Base-by-base conservation (phyloP, 2,888 invertebrate genomes). In the Digitonthophagus gazella region DNA sequence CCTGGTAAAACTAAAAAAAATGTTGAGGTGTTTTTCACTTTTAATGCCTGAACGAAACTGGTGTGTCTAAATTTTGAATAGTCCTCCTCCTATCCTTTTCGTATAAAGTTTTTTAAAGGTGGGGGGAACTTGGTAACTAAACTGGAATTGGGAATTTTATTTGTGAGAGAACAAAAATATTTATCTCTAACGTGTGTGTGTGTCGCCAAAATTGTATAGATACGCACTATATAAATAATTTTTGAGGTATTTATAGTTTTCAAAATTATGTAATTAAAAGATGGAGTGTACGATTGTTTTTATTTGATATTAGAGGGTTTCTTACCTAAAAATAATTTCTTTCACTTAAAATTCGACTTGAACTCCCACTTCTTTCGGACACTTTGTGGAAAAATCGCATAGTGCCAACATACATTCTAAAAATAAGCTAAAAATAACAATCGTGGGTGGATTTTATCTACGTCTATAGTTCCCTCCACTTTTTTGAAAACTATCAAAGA, bases 361-460 rank as follows among this genome's bases (percentile, higher is more conserved):
- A 58, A 20, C 58, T 58, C 20, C 20, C 58, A 58, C 58, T 58
- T 58, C 58, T 58, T 58, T 58, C 16, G 20, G 58, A 58, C n/a
- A 58, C 20, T 56, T 56, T 44, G 28, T 44, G 28, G 28, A 44
- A 44, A 44, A 44, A 44, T 44, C 28, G 28, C 8, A 44, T 44
- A 44, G 28, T 44, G 28, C 28, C 28, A 44, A 44, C 28, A 8
- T 3, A 44, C 28, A 44, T 8, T 44, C 28, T 44, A 44, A 44
- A 44, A 44, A 44, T 44, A 44, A 44, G 28, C 6, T 44, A 44
- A 44, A 44, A 44, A 44, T 44, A 44, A 44, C 28, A 44, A 3
- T 18, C 15, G 18, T 58, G 20, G 18, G 20, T 58, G n/a, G 18
- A 58, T 58, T 20, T 19, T 20, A 15, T 16, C 4, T 58, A 15